Conservation (phyloP, 2,797 vertebrate genomes). For the Ciconia nigra region DNA sequence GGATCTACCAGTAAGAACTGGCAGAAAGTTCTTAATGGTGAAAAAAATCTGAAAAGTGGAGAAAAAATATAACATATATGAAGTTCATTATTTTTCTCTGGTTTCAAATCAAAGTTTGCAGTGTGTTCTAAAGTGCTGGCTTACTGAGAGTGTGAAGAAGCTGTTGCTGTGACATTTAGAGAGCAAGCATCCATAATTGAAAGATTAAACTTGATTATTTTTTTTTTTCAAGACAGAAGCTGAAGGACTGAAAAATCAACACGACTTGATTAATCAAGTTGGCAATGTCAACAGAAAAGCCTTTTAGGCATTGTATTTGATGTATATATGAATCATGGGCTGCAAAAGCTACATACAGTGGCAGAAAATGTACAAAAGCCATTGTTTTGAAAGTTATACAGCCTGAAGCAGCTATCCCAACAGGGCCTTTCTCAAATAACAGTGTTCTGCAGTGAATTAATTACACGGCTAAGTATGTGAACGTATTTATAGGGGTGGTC, state of each 20-base stretch:
- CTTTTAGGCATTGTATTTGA: background rate
- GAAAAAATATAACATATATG: background rate
- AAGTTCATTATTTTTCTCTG: background rate
- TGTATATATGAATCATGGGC: background rate
- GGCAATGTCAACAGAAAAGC: background rate
- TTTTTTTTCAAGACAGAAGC: background rate
- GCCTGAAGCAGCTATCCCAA: background rate
- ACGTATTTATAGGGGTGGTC: background rate
- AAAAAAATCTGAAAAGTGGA: background rate
- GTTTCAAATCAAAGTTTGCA: background rate
- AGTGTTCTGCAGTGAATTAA: background rate
- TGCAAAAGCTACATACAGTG: background rate
- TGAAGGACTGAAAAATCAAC: constrained; percentile 27
- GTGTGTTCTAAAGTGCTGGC: background rate
- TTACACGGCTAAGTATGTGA: background rate
- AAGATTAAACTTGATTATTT: background rate
- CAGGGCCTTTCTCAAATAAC: background rate
- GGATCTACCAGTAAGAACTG: no score
- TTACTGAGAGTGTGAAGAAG: background rate
- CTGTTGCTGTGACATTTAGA: constrained; percentile 13
- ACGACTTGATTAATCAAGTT: background rate
- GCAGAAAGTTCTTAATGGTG: background rate
- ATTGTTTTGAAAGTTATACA: background rate
- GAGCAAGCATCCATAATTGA: background rate
- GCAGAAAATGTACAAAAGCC: background rate